phyloP scores from a whole-genome alignment of 2,888 invertebrate species.

The Drosophila anomalata region DNA sequence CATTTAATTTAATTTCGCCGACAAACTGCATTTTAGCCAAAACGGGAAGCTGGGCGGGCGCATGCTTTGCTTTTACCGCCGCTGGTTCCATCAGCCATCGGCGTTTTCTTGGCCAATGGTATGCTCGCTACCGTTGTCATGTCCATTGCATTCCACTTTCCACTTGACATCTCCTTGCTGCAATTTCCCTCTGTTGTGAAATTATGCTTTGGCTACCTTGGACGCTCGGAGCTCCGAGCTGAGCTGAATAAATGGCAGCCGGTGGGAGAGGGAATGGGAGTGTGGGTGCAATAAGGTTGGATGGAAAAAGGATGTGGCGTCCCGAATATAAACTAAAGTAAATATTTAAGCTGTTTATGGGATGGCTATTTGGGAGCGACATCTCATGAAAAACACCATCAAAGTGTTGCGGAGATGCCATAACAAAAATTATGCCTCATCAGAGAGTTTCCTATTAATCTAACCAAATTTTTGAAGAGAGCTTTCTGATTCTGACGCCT shows the following conservation, averaged over 20 bases:
- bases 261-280: slow-evolving; percentile 15
- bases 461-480: not conserved
- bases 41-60: slow-evolving; percentile 20
- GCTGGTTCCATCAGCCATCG: slow-evolving; percentile 43
- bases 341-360: slow-evolving; percentile 53
- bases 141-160: slow-evolving; percentile 66
- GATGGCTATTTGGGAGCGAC: slow-evolving; percentile 24
- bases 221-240: slow-evolving; percentile 31
- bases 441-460: not conserved
- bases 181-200: slow-evolving; percentile 73
- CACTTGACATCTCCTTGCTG: slow-evolving; percentile 70
- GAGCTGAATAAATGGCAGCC: slow-evolving; percentile 57
- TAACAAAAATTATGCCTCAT: not conserved
- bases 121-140: slow-evolving; percentile 55
- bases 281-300: slow-evolving; percentile 15
- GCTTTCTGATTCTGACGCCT: not conserved
- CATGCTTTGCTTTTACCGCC: slow-evolving; percentile 30
- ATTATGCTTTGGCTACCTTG: slow-evolving; percentile 65
- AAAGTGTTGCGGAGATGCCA: not conserved
- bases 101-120: slow-evolving; percentile 27
- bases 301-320: not conserved
- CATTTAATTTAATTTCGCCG: slow-evolving; percentile 55
- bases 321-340: slow-evolving; percentile 58
- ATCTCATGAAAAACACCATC: not conserved
- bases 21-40: slow-evolving; percentile 42